Evolutionary conservation across 2,797 vertebrate species (phyloP), one percentile per base, ranked within the genome.

Genomic region (Thamnophis elegans): DNA sequence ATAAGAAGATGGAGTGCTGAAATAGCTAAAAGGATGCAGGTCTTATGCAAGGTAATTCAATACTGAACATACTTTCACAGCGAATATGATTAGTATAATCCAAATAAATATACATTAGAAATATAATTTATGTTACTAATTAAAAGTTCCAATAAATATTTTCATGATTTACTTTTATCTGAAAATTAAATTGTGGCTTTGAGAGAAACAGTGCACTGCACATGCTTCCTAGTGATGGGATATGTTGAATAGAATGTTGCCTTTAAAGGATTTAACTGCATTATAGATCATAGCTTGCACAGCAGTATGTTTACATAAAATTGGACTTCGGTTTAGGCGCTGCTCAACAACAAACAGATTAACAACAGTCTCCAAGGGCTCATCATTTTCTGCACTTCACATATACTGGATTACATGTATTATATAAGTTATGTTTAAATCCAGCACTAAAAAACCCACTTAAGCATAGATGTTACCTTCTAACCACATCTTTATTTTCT

Each of bases 401-500:
- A 28, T 88, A 60, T 13, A 60, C 0, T 60, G 20, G 36, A 1
- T 3, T 59, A n/a, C 54, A 93, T 54, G 86, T 93, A 89, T 11
- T 78, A 73, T 92, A 0, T 54, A 51, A 0, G 12, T 55, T 53
- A 12, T 51, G 12, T 4, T n/a, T 13, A 93, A 59, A 53, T 0
- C 18, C 42, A 87, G 62, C 14, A 60, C 2, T 0, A 36, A 54
- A 2, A 58, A 59, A 82, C 89, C 91, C 68, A 22, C 54, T 8
- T 47, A 88, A 92, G 1, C 91, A 91, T 26, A 56, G 68, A 85
- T 56, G 87, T 97, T 97, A 99, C 99, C 98, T 98, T 95, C 95
- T 98, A 78, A 97, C 93, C 25, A 97, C 98, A 93, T 99, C 99
- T 95, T 97, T 97, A 97, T 99, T 98, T 97, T 98, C 96, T 93